phyloP scores from a whole-genome alignment of 2,888 invertebrate genomes.

The Lepidochitona cinerea region DNA sequence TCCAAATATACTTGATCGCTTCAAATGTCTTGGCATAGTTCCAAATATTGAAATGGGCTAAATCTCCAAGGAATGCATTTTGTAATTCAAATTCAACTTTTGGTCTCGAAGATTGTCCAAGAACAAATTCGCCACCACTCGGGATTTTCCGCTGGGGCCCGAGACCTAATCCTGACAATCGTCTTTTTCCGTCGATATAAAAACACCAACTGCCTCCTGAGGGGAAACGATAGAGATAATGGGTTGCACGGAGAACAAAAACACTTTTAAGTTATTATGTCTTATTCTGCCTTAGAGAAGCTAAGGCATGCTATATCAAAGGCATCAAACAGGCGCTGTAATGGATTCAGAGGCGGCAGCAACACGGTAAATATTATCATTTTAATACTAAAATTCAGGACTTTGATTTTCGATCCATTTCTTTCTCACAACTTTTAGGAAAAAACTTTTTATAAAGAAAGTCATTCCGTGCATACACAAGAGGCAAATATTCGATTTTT shows the following conservation, averaged over 20 bases:
- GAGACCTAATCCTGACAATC: slow-evolving; percentile 32
- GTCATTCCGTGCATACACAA: too few species aligned
- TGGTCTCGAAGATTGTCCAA: slow-evolving; percentile 59
- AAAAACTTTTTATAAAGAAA: too few species aligned
- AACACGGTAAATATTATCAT: too few species aligned
- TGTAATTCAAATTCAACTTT: slow-evolving; percentile 43
- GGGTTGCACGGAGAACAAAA: neutral
- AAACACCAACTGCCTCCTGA: slow-evolving; percentile 47
- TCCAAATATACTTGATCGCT: slow-evolving; percentile 41
- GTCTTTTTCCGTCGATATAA: slow-evolving; percentile 38
- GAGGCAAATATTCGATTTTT: too few species aligned
- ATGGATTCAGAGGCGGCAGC: too few species aligned
- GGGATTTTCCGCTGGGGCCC: slow-evolving; percentile 40
- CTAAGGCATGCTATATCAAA: too few species aligned
- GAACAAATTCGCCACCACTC: slow-evolving; percentile 62
- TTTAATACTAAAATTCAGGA: too few species aligned
- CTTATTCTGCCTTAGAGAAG: too few species aligned
- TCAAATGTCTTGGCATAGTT: slow-evolving; percentile 44
- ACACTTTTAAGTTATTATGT: neutral
- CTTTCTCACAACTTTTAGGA: too few species aligned
- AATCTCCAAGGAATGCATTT: slow-evolving; percentile 61
- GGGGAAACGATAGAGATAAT: neutral
- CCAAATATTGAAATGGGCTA: slow-evolving; percentile 70
- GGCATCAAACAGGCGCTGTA: too few species aligned
- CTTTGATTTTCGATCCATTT: too few species aligned